Base-by-base conservation (phyloP, 2,113 vertebrate genomes). In the Corythornis vintsioides region DNA sequence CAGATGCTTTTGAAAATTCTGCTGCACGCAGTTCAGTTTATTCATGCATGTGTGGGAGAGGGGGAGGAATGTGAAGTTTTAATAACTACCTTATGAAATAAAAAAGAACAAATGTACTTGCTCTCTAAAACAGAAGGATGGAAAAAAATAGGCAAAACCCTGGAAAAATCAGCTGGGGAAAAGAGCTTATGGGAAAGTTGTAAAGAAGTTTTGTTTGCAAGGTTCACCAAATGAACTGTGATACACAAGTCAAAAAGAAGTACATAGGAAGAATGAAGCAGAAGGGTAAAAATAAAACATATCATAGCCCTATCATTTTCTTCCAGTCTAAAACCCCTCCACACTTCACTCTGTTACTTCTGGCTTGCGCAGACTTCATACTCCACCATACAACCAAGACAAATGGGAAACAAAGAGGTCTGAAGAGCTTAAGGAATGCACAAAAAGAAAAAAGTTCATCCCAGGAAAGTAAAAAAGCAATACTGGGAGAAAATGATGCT, bases 11-110 rank as follows among this genome's bases (percentile, higher is more conserved):
- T 92, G 95, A 93, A 94, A 95, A 96, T 91, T 89, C 89, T 94
- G 92, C 95, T 11, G 52, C 91, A 93, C 69, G 4, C 89, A 75
- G 91, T 83, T 79, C 31, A 89, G 91, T 91, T 89, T 93, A 95
- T 95, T 95, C 95, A 94, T 95, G 92, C 92, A 80, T 94, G 95
- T 95, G 95, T 95, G 94, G 95, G 95, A 95, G 94, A 90, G 88
- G 74, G 82, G 95, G 94, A 96, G 94, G 93, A 89, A 67, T 88
- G 82, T 77, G 70, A 91, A 83, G 89, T 92, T 96, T 93, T 96
- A 94, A 96, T 93, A 96, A 90, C 89, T 65, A 93, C 90, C 83
- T 91, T 71, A 94, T 79, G 85, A 92, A 95, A 92, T 74, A 81
- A 89, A 88, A 83, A 87, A 94, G 94, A 93, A 95, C 48, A 77